Evolutionary conservation across 2,797 vertebrate genomes (phyloP).

Genomic region (Odontamblyopus lacepedii): DNA sequence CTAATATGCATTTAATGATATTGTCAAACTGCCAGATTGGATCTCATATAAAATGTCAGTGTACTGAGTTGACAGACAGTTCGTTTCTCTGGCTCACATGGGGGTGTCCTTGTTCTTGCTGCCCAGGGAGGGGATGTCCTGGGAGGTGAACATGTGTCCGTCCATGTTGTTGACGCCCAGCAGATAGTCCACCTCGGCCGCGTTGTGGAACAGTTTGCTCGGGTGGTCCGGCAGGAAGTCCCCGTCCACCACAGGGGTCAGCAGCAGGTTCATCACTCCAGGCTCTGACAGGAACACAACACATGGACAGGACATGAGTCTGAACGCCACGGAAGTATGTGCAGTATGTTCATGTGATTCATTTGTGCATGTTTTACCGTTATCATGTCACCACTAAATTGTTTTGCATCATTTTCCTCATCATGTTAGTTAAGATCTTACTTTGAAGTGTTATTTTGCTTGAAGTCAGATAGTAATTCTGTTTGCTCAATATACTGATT

Average conservation of each 20-base stretch:
- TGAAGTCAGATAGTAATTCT: no score
- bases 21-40: no score
- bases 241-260: slow-evolving; percentile 84
- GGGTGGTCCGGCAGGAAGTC: slow-evolving; percentile 87
- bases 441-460: no score
- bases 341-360: background rate
- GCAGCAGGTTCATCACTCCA: slow-evolving; percentile 61
- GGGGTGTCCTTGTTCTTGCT: slow-evolving; percentile 63
- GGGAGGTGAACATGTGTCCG: slow-evolving; percentile 77
- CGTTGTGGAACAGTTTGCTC: slow-evolving; percentile 77
- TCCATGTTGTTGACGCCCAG: slow-evolving; percentile 88
- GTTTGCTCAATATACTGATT: no score
- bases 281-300: slow-evolving; percentile 69
- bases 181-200: slow-evolving; percentile 84
- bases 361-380: no score
- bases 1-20: no score
- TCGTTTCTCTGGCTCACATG: slow-evolving; percentile 54
- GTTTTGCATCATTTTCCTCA: no score
- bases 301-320: background rate
- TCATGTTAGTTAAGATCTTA: no score
- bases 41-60: no score
- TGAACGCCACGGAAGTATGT: background rate
- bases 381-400: no score
- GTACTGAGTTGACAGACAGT: no score
- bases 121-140: slow-evolving; percentile 77